Percentiles rank a stretch among this genome's conserved stretches.
These are phyloP conservation scores for Leptinotarsa haldemani DNA, from an alignment of 2,888 invertebrate genomes.

Conservation along the genomic window DNA sequence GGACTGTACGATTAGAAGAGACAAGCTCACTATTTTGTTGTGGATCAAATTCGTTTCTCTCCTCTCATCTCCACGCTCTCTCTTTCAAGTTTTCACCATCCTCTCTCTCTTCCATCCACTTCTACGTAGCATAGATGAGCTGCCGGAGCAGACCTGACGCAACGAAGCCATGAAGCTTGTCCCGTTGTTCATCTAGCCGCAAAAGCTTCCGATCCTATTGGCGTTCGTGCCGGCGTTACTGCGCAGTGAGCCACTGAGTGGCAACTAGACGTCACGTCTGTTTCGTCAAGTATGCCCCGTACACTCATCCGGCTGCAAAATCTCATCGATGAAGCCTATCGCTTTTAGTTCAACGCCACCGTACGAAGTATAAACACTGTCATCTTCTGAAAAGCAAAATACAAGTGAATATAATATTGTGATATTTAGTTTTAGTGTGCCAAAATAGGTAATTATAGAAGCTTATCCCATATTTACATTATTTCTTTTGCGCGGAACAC, in stretches of 20 bases:
- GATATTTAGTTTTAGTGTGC: constrained; percentile 67
- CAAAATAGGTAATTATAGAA: constrained; percentile 65
- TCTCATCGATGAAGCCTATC: constrained; percentile 53
- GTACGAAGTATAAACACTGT: constrained; percentile 61
- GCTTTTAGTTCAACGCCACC: constrained; percentile 64
- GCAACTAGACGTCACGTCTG: constrained; percentile 54
- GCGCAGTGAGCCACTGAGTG: constrained; percentile 56
- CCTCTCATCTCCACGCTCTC: constrained; percentile 67
- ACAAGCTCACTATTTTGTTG: constrained; percentile 68
- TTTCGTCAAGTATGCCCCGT: constrained; percentile 49
- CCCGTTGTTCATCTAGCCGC: constrained; percentile 55
- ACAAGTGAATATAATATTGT: constrained; percentile 65
- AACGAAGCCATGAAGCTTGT: constrained; percentile 58
- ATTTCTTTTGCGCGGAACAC: too few species aligned
- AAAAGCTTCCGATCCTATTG: constrained; percentile 59
- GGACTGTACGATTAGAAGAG: constrained; percentile 66
- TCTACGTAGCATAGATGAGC: constrained; percentile 59
- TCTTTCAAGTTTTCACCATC: constrained; percentile 67
- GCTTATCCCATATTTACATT: constrained; percentile 5
- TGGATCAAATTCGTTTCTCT: constrained; percentile 68
- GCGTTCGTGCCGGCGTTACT: constrained; percentile 50
- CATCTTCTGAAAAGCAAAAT: constrained; percentile 60
- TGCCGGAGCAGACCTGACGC: constrained; percentile 57
- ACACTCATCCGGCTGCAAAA: constrained; percentile 51
- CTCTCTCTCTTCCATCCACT: constrained; percentile 66